Conservation (phyloP, 2,797 vertebrate genomes). For the Lepus townsendii region DNA sequence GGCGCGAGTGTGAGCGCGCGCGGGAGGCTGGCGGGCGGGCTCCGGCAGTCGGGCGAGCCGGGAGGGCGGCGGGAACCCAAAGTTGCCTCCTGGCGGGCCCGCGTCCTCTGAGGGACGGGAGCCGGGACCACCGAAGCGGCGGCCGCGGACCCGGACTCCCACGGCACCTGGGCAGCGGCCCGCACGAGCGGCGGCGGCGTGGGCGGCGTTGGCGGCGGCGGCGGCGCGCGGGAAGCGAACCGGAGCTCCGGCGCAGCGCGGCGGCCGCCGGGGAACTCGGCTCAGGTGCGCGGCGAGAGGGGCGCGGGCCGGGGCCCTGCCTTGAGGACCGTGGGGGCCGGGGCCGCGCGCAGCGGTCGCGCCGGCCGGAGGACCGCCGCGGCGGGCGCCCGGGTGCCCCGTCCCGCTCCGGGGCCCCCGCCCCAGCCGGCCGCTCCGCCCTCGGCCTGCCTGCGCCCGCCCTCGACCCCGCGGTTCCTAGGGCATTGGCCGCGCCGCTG, state of each 20-base stretch:
- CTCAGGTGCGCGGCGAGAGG: conserved; percentile 76
- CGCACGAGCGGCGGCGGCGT: conserved; percentile 74
- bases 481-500: conserved; percentile 91
- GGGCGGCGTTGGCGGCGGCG: conserved; percentile 79
- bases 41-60: conserved; percentile 74
- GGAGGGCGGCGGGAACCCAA: conserved; percentile 67
- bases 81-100: conserved; percentile 72
- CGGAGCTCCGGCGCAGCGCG: conserved; percentile 75
- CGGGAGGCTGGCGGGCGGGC: conserved; percentile 79
- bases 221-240: conserved; percentile 83
- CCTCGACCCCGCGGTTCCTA: conserved; percentile 85
- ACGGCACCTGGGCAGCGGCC: conserved; percentile 81
- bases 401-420: neutral
- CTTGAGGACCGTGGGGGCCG: neutral
- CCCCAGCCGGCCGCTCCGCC: conserved; percentile 40
- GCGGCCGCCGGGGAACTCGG: conserved; percentile 68
- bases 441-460: conserved; percentile 64
- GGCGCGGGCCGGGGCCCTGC: conserved; percentile 41
- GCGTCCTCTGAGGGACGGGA: conserved; percentile 59
- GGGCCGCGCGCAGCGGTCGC: conserved; percentile 6
- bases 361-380: neutral
- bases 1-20: conserved; percentile 82
- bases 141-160: conserved; percentile 57
- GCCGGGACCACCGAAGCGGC: conserved; percentile 12
- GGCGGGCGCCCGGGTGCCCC: conserved; percentile 60